Conservation (phyloP, 1,140 invertebrate genomes). For the Lepidotrigona ventralis region DNA sequence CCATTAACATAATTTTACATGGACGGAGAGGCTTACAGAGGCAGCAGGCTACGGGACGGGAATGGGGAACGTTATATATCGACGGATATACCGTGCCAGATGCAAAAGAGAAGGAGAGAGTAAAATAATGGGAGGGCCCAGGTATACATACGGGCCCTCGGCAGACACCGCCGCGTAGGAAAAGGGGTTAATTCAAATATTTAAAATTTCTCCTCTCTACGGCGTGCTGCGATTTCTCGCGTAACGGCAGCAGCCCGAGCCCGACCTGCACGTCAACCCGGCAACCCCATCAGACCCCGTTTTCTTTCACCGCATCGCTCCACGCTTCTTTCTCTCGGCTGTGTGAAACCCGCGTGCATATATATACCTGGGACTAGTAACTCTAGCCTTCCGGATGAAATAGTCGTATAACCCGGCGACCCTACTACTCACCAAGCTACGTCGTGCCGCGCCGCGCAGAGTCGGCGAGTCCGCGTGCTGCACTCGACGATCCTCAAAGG, state of each 20-base stretch:
- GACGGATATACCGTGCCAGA: conserved; percentile 69
- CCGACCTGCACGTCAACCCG: conserved; percentile 17
- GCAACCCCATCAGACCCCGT: conserved; percentile 25
- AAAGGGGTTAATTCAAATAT: conserved; percentile 80
- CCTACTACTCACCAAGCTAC: conserved; percentile 34
- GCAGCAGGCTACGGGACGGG: not conserved
- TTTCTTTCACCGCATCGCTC: conserved; percentile 5
- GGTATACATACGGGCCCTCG: conserved; percentile 56
- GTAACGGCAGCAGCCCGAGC: conserved; percentile 70
- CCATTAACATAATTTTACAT: conserved; percentile 82
- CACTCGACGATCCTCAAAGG: conserved; percentile 68
- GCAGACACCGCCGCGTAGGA: conserved; percentile 3
- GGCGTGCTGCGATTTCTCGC: conserved; percentile 69
- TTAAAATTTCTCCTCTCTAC: conserved; percentile 74
- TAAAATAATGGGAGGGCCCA: conserved; percentile 73
- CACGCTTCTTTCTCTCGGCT: conserved; percentile 41
- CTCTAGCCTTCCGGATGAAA: conserved; percentile 69
- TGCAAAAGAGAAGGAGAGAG: conserved; percentile 76
- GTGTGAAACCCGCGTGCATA: not conserved
- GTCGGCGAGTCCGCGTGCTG: conserved; percentile 54
- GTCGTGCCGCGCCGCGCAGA: conserved; percentile 9
- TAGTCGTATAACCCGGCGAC: conserved; percentile 55
- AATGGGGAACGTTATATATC: conserved; percentile 76
- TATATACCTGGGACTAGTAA: conserved; percentile 77
- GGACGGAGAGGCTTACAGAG: conserved; percentile 55